Evolutionary conservation across 2,888 invertebrate species (phyloP), one percentile per base, ranked within the genome.

Genomic region (Tortrix viridana): DNA sequence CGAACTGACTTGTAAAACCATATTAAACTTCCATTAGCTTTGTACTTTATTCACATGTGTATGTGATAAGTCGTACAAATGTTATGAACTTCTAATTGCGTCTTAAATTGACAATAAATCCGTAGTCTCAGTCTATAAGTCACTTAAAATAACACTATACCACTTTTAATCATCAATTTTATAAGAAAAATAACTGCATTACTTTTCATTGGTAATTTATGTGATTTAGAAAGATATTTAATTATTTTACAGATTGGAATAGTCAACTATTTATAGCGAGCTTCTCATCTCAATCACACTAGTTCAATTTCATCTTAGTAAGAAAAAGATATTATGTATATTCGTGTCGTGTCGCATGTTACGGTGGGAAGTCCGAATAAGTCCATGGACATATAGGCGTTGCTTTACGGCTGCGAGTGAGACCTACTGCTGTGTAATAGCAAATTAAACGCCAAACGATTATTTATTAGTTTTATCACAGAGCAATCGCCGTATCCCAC

Each of bases 361-460:
- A 41, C 32, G 59, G 62, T 59, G 9, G 41, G 59, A 50, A 43
- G 57, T 41, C 72, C 53, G 67, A 72, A 63, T 67, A 71, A 69
- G 69, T 69, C 60, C 67, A 66, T 71, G 67, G 69, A 69, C 72
- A 69, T 69, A 71, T 69, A 70, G 69, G 64, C 54, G 63, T 68
- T 61, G 69, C 73, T 75, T 74, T 75, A 79, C 74, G 75, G 70
- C 66, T 65, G 57, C 47, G 56, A 64, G 64, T 63, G 63, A 69
- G 74, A 75, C 74, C 74, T 63, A 80, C 79, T 79, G 77, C 77
- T 76, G 80, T 71, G 74, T 70, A 76, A 78, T 76, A 71, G 78
- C 79, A 77, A 79, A 79, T 80, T 79, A 79, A 78, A 79, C 71
- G 79, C 74, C 75, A 75, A 61, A 69, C 60, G 70, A 72, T 75